Evolutionary conservation across 2,888 invertebrate species (phyloP), one percentile per base, ranked within the genome.

Genomic region (Synanthedon andrenaeformis): DNA sequence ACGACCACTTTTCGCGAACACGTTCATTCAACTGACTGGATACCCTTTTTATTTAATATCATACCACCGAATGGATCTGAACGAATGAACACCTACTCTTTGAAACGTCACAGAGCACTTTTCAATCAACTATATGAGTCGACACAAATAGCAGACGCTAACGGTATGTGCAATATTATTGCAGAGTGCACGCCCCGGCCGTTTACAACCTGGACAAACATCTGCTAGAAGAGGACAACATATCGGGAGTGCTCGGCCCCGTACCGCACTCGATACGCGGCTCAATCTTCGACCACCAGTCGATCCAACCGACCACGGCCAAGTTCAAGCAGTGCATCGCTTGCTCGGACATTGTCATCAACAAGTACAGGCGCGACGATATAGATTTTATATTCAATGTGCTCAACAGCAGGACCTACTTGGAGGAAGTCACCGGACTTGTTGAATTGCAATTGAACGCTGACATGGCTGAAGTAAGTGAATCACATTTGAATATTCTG

Each of bases 191-290:
- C 57, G 93, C 94, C 0, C 91, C 93, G 28, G 93, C 94, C 0
- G 89, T 89, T 42, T 92, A 89, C 64, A 89, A 87, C 59, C 71
- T 89, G 49, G 73, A 71, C 41, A 70, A 70, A 14, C 6, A 45
- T 14, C n/a, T 45, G n/a, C 8, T 13, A 1, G 63, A 69, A 0
- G 79, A 78, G 3, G 72, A 75, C 6, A 67, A 78, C 8, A 65
- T 74, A 0, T 55, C 70, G 1, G 68, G 74, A 23, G 75, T 89
- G 0, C 83, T 98, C 0, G 98, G 98, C 0, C 88, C 94, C 1
- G 85, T 98, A 35, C 98, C 98, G 0, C 98, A 99, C 75, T 95
- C 97, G 4, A 94, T 99, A 60, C 89, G 99, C 42, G 98, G 98
- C 0, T 97, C 96, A 75, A 83, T 99, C 3, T 93, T 94, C 60